A percentile compares a stretch with the other conserved stretches of the same genome.
These are phyloP conservation scores for Neolamprologus hecqui DNA, from an alignment of 2,113 vertebrate genomes.

Conservation along the genomic window DNA sequence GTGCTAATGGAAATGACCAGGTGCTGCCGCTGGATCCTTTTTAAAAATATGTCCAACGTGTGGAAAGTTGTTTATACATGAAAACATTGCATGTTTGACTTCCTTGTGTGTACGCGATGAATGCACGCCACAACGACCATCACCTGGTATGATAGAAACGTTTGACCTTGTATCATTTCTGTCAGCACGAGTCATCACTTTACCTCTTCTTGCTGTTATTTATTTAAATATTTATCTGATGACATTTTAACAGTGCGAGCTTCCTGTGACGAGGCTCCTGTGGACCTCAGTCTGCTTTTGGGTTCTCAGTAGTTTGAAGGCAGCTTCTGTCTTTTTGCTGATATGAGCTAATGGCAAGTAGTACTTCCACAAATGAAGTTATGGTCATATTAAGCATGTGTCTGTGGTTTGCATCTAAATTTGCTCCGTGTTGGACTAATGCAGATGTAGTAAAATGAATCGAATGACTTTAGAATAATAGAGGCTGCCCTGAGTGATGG, in stretches of 20 bases:
- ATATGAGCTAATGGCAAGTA: neutral
- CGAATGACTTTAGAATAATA: neutral
- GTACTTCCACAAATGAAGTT: neutral
- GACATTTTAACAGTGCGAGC: neutral
- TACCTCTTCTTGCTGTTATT: neutral
- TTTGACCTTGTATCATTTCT: neutral
- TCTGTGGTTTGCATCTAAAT: neutral
- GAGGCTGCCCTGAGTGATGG: neutral
- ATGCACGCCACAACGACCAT: neutral
- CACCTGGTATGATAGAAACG: neutral
- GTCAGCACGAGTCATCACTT: neutral
- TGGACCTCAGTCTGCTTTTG: neutral
- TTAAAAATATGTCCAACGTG: neutral
- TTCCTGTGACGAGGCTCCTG: neutral
- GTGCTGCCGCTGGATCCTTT: neutral
- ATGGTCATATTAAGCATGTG: neutral
- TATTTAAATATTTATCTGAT: neutral
- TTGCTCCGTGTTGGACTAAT: neutral
- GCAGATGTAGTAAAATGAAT: neutral
- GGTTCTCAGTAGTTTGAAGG: neutral
- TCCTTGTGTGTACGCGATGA: neutral
- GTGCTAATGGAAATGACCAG: neutral
- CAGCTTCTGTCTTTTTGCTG: neutral
- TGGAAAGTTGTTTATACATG: neutral
- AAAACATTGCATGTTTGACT: neutral